phyloP scores from a whole-genome alignment of 2,888 invertebrate genomes.

The Eilema depressum region DNA sequence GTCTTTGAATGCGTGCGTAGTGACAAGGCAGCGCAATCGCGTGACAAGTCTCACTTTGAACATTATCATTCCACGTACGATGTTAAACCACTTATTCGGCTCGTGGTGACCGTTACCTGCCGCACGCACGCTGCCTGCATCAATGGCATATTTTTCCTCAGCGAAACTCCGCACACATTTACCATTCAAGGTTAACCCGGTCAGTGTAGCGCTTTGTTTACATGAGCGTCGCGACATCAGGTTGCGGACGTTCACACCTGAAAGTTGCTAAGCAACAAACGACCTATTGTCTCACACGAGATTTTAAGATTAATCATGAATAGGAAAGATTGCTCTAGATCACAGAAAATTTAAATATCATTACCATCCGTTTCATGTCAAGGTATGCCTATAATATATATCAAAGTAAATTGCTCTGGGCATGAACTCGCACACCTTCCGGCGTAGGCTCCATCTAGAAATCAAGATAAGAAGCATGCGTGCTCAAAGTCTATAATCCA shows the following conservation, averaged over 20 bases:
- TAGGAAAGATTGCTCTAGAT: constrained; percentile 22
- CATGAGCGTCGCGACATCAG: constrained; percentile 67
- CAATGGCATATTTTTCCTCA: constrained; percentile 85
- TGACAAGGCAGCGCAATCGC: constrained; percentile 72
- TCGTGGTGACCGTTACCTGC: constrained; percentile 81
- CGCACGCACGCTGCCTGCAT: constrained; percentile 84
- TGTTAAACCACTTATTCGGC: constrained; percentile 85
- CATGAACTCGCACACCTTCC: constrained; percentile 64
- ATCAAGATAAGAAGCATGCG: constrained; percentile 70
- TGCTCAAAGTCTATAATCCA: constrained; percentile 65
- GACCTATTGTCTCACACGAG: constrained; percentile 46
- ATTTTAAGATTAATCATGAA: constrained; percentile 42
- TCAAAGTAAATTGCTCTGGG: constrained; percentile 58
- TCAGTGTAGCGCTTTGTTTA: constrained; percentile 83
- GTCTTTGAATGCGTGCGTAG: constrained; percentile 72
- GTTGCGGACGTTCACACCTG: constrained; percentile 57
- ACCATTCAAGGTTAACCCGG: constrained; percentile 86
- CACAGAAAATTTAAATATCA: constrained; percentile 41
- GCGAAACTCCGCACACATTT: constrained; percentile 83
- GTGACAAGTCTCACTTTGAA: constrained; percentile 76
- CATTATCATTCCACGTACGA: constrained; percentile 85
- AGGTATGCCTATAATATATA: constrained; percentile 45
- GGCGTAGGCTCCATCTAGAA: constrained; percentile 55
- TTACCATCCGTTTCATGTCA: constrained; percentile 30
- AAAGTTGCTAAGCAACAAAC: constrained; percentile 49